Base-by-base conservation (phyloP, 2,888 invertebrate genomes). In the Napeogenes sylphis region DNA sequence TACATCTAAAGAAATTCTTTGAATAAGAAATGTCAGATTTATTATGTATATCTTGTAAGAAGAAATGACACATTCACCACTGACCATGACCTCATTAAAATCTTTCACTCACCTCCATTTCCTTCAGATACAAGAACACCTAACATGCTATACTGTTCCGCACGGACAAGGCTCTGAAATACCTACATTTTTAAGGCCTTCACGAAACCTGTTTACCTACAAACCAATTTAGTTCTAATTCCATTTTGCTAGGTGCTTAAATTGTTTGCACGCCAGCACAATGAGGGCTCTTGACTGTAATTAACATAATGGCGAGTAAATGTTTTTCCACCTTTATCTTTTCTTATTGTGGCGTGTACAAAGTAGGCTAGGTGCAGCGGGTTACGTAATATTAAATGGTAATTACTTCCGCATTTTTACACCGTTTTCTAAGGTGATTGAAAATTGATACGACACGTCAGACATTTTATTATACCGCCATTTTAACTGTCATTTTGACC, bases 271-370 rank as follows among this genome's bases (percentile, higher is more conserved):
- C 55, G 58, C 30, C 61, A 65, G 68, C 63, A 67, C 64, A 62
- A 68, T 61, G 63, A 65, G 66, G 64, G 68, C 66, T 65, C 68
- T 66, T 69, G 70, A 71, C 71, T 65, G 73, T 80, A 82, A 82
- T 83, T 81, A 82, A 72, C 80, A 78, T 82, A 81, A 82, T 79
- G 72, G 72, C 68, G 65, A 73, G 75, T 75, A 76, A 81, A 79
- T 76, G 76, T 80, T 82, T 76, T 81, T 79, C 74, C 70, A 75
- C 75, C 75, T 78, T 77, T 78, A 76, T 77, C 75, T 78, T 75
- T 73, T 66, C 68, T 71, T 75, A 73, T 73, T 73, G 72, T 74
- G 73, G 71, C 75, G 69, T 71, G 72, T 72, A 75, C 76, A 74
- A 76, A 79, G 76, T 75, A 74, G 71, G 70, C 67, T 64, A 60